Evolutionary conservation across 2,888 invertebrate genomes (phyloP), one percentile per base, ranked within the genome.

Genomic region (Orgyia antiqua): DNA sequence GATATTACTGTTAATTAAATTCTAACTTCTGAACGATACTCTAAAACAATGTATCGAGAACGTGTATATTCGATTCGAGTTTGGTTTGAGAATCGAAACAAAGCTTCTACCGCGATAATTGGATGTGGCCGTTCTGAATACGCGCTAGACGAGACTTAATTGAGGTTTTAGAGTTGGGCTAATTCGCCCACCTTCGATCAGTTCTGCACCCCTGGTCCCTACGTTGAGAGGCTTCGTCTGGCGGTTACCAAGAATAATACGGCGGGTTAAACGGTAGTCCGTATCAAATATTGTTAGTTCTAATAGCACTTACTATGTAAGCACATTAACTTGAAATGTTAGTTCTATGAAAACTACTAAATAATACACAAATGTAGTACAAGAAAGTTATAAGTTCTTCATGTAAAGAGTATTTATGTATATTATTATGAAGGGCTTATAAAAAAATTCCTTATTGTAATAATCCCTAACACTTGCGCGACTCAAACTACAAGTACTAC

Each of bases 141-240:
- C 76, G 73, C 74, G 74, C 83, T 78, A 83, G 83, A 80, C 83
- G 80, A 79, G 80, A 86, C 82, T 83, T 84, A 84, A 86, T 86
- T 84, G 84, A 83, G 83, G 84, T 83, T 86, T 83, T 78, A 75
- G 82, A 83, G 83, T 78, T 78, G 77, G 73, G 75, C 83, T 83
- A 83, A 83, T 84, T 83, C 82, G 70, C 77, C 74, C 75, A 80
- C 83, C 84, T 83, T 77, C 74, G 78, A 77, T 76, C 74, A 70
- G 72, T 51, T 58, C 60, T 66, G 59, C 63, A 45, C 64, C 64
- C 57, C 52, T 57, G 58, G 56, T 54, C 61, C 57, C 58, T 55
- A 42, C 38, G 55, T 51, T 56, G 64, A 66, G 65, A 61, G 77
- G 78, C 71, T 72, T 75, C 75, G 74, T 78, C 75, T 74, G 68